These are phyloP conservation scores for Chondrilla cf. caribensis DNA, from an alignment of 37 sponge, comb jelly and placozoan genomes.

Conservation along the genomic window DNA sequence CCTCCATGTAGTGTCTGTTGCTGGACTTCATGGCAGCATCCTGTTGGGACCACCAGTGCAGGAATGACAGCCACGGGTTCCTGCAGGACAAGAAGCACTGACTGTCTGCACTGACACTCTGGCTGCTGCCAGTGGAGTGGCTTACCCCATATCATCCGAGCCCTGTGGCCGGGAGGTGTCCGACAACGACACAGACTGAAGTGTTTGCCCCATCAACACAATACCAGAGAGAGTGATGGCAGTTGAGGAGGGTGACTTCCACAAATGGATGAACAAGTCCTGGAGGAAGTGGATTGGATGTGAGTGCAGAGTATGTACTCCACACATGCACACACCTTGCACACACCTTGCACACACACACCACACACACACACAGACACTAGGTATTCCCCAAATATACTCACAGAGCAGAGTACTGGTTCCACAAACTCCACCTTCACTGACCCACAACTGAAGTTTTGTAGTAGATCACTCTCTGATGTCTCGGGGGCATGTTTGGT, in stretches of 20 bases:
- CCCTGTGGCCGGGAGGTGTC: background rate
- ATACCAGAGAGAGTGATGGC: background rate
- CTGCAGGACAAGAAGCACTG: background rate
- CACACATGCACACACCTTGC: background rate
- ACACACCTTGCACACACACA: too few relatives aligned
- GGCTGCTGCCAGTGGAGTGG: background rate
- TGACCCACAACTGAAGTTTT: background rate
- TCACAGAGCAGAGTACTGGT: background rate
- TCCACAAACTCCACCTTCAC: background rate
- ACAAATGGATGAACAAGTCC: background rate
- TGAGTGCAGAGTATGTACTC: too few relatives aligned
- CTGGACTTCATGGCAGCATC: background rate
- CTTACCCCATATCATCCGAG: background rate
- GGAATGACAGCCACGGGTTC: constrained; percentile 6
- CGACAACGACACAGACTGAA: background rate
- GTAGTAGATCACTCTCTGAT: constrained; percentile 2
- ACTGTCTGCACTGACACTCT: background rate
- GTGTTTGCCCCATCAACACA: background rate
- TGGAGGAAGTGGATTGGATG: too few relatives aligned
- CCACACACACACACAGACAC: too few relatives aligned
- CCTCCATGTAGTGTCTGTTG: background rate
- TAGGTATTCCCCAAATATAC: too few relatives aligned
- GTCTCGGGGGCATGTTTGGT: background rate
- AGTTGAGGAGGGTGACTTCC: background rate
- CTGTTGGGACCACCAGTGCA: constrained; percentile 15